Percentiles rank a stretch among this genome's conserved stretches.
phyloP scores from a whole-genome alignment of 2,797 vertebrate species.

The Rhincodon typus region DNA sequence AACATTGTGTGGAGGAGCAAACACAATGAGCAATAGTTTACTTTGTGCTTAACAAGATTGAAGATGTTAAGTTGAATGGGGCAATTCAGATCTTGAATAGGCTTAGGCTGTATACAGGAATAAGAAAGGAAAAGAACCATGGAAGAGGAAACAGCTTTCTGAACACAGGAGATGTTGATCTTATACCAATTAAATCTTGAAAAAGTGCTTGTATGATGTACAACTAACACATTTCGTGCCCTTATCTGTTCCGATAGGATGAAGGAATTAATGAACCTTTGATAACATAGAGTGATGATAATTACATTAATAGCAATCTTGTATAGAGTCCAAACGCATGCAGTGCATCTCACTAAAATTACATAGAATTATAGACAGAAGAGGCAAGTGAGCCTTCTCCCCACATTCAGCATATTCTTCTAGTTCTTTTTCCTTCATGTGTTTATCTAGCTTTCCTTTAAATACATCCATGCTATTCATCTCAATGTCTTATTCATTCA shows the following conservation, averaged over 20 bases:
- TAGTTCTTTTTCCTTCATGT: neutral
- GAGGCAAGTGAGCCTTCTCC: neutral
- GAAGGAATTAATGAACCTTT: neutral
- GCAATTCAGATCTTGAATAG: conserved; percentile 1
- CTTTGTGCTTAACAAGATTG: neutral
- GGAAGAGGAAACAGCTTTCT: neutral
- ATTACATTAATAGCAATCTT: neutral
- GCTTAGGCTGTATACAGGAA: neutral
- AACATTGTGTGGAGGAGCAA: neutral
- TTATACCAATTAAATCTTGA: neutral
- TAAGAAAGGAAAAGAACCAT: neutral
- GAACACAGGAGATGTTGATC: neutral
- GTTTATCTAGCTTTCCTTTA: neutral
- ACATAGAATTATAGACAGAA: neutral
- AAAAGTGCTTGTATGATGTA: neutral
- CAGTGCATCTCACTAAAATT: neutral
- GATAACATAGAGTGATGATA: neutral
- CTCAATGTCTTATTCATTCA: neutral
- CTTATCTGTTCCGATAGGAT: neutral
- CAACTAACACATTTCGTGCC: neutral
- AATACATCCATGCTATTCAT: neutral
- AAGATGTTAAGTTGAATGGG: neutral
- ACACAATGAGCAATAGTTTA: neutral
- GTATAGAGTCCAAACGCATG: neutral
- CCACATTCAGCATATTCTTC: neutral